Base-by-base conservation (phyloP, 2,113 vertebrate species). In the Bagarius yarrelli region DNA sequence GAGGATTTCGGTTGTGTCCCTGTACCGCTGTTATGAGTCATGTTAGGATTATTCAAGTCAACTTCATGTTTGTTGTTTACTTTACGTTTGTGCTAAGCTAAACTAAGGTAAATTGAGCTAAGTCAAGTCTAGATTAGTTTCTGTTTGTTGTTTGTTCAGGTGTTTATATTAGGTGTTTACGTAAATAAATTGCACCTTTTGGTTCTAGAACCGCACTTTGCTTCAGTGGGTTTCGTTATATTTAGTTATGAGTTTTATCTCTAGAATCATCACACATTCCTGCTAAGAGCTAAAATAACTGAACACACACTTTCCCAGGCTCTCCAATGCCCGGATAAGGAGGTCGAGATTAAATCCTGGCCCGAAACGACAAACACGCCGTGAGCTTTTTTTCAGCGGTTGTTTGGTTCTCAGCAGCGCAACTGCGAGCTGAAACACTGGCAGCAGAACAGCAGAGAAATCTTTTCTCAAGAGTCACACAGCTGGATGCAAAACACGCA, bases 381-480 rank as follows among this genome's bases (percentile, higher is more conserved):
- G 44, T 47, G 8, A 61, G 55, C 12, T 55, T 59, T 60, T 76
- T 23, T 25, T 40, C 23, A 25, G 5, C 56, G 30, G 44, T 52
- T 71, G 55, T 60, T 55, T 60, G 55, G 73, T 52, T 61, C 44
- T 30, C 36, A 21, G 8, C 4, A 44, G 25, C 4, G 40, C 27
- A 25, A 23, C 34, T 18, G 53, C 15, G 53, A 55, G 72, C 14
- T 70, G 78, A 71, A 59, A 57, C 64, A 27, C 64, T 79, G 78
- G 64, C 34, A 55, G 15, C 63, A 40, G 18, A 63, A 56, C 63
- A 79, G 52, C 64, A 27, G n/a, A 44, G 36, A 44, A 52, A 57
- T 56, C 64, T 30, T 70, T 57, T 32, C 25, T 63, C 70, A 52
- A 32, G 76, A 52, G 40, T 44, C 53, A 57, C 34, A 40, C 55